A percentile compares a stretch with the other conserved stretches of the same genome.
These are phyloP conservation scores for Peromyscus californicus DNA, from an alignment of 2,113 vertebrate genomes.

Conservation along the genomic window DNA sequence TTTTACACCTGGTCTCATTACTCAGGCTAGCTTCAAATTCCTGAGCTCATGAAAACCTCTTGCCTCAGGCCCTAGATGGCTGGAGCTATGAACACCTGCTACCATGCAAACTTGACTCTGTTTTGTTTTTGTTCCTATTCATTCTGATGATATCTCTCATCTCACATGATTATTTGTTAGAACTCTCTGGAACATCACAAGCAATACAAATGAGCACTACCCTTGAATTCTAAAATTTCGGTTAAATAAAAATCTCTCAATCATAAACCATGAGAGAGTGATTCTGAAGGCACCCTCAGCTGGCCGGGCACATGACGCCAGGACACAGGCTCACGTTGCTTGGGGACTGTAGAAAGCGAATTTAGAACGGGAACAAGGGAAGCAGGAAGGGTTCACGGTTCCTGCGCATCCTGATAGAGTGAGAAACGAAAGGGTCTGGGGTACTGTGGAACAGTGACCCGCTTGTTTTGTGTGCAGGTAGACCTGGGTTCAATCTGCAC, in stretches of 20 bases:
- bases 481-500: neutral
- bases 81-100: neutral
- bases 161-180: neutral
- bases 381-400: neutral
- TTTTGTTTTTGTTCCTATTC: neutral
- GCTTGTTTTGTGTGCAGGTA: accelerated
- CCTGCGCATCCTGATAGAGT: neutral
- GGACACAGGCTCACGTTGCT: neutral
- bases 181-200: neutral
- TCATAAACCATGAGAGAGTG: neutral
- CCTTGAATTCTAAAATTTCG: neutral
- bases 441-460: neutral
- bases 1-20: neutral
- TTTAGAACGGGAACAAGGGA: neutral
- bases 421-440: neutral
- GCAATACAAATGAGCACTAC: neutral
- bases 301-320: neutral
- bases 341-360: neutral
- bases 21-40: neutral
- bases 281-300: neutral
- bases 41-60: neutral
- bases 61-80: neutral
- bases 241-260: neutral
- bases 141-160: neutral
- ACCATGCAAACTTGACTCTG: neutral